Conservation (phyloP, 2,888 invertebrate species). For the Aphidoletes aphidimyza region DNA sequence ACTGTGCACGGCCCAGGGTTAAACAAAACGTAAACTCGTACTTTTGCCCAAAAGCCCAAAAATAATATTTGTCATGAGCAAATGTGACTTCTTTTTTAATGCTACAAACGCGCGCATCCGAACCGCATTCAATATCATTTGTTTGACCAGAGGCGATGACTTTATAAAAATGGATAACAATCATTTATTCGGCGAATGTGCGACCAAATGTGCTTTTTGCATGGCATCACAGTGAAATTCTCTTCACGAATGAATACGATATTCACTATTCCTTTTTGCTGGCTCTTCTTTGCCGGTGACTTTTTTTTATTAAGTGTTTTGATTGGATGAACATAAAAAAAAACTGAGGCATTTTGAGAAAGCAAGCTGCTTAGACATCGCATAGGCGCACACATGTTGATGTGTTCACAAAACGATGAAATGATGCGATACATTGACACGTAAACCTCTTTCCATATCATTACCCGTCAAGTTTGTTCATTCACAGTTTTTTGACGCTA, state of each 20-base stretch:
- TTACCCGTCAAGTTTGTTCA: neutral
- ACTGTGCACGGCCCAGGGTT: neutral
- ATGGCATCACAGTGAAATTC: neutral
- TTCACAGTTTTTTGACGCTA: constrained; percentile 17
- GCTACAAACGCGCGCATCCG: neutral
- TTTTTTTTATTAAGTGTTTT: neutral
- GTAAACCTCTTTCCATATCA: neutral
- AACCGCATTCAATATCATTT: neutral
- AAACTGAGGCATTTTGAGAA: no score
- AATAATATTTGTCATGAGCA: constrained; percentile 37
- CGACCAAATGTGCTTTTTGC: constrained; percentile 1
- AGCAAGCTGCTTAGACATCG: neutral
- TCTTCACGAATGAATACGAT: neutral
- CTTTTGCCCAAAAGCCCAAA: neutral
- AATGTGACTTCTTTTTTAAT: neutral
- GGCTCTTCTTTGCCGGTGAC: neutral
- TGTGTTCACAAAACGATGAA: constrained; percentile 6
- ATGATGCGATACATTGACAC: neutral
- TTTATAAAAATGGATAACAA: constrained; percentile 44
- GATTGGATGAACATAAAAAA: constrained; percentile 12
- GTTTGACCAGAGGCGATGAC: constrained; percentile 9
- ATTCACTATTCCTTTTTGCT: neutral
- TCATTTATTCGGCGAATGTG: constrained; percentile 12
- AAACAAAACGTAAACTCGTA: neutral
- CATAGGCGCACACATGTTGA: neutral